Evolutionary conservation across 2,888 invertebrate species (phyloP).

Genomic region (Ernsta delagoae): DNA sequence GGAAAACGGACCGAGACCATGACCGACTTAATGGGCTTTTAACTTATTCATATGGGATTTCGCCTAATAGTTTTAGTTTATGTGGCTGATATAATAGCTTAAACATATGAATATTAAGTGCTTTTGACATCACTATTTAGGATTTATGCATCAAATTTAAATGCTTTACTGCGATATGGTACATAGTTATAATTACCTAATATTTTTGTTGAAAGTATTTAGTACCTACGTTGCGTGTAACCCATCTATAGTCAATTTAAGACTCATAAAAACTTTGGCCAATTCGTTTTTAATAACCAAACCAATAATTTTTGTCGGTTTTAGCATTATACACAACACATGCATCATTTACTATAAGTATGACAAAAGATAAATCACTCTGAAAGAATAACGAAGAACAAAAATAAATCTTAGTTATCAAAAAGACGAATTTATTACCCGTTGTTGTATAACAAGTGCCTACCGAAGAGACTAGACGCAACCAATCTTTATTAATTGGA

Average conservation of each 20-base stretch:
- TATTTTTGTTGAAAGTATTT: neutral
- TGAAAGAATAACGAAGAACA: neutral
- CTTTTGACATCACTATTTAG: neutral
- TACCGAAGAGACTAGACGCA: neutral
- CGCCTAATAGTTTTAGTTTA: neutral
- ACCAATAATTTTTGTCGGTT: too few relatives aligned
- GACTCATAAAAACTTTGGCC: too few relatives aligned
- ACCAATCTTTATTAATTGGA: constrained; percentile 4
- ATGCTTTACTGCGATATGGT: too few relatives aligned
- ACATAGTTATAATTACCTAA: too few relatives aligned
- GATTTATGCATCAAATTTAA: neutral
- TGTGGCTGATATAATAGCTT: neutral
- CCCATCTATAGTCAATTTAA: too few relatives aligned
- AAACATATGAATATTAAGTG: neutral
- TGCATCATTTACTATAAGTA: neutral
- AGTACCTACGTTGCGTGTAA: neutral
- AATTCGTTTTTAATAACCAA: too few relatives aligned
- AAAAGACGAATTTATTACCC: neutral
- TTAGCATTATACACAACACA: too few relatives aligned
- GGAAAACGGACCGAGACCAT: neutral
- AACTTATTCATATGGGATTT: constrained; percentile 1
- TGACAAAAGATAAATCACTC: neutral
- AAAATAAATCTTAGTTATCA: constrained; percentile 3
- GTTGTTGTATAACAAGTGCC: neutral
- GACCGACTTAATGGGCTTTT: constrained; percentile 6